These are phyloP conservation scores for Bergia puertoricense DNA, from an alignment of 92 coral and sea anemone species.

Conservation along the genomic window DNA sequence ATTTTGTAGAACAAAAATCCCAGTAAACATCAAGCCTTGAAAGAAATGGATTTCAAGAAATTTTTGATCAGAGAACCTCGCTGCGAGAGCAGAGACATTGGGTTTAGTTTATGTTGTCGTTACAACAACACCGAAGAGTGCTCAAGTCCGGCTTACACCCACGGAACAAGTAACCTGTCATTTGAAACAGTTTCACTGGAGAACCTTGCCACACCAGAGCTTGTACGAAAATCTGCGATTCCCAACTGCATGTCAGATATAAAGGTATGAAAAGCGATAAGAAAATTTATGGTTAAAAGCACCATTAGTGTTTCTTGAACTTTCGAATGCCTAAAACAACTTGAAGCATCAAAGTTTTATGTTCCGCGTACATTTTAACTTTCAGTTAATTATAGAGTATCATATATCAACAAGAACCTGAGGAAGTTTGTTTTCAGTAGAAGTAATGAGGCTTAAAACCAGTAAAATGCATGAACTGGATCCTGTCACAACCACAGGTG, in stretches of 20 bases:
- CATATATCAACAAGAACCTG: not conserved
- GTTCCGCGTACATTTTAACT: not conserved
- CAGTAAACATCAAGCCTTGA: not conserved
- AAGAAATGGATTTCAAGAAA: not conserved
- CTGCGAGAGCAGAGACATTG: not conserved
- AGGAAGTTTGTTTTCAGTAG: not conserved
- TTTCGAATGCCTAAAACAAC: too few relatives aligned
- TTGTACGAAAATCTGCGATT: not conserved
- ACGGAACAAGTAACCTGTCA: not conserved
- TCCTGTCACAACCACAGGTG: not conserved
- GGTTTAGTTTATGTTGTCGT: not conserved
- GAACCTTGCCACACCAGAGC: not conserved
- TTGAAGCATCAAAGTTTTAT: not conserved
- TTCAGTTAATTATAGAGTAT: not conserved
- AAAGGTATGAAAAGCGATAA: not conserved
- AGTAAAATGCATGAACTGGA: not conserved
- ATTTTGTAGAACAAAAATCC: not conserved
- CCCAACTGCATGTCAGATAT: not conserved
- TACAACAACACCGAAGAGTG: not conserved
- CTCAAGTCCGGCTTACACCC: not conserved
- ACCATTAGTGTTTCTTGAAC: too few relatives aligned
- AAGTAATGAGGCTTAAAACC: not conserved
- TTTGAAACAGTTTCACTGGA: not conserved
- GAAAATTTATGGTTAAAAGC: too few relatives aligned
- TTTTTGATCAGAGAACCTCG: not conserved